Base-by-base conservation (phyloP, 2,797 vertebrate species). In the Argyrosomus regius region DNA sequence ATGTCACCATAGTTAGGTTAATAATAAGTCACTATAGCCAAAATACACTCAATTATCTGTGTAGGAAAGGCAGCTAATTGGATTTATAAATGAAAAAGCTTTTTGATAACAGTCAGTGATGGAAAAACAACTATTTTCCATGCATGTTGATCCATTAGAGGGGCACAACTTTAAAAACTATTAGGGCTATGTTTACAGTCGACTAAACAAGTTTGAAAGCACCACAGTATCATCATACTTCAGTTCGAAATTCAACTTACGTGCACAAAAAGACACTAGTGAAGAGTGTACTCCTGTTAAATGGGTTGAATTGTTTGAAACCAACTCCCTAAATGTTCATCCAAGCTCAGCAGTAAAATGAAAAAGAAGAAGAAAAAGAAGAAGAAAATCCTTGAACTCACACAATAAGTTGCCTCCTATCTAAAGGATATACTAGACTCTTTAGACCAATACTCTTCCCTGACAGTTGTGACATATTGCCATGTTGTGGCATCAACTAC, bases 1-100 rank as follows among this genome's bases (percentile, higher is more conserved):
- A 88, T 83, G 79, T 74, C 87, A 85, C 45, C 41, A 35, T 63
- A 57, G 58, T 73, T 39, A 39, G 35, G 8, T 3, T 83, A 62
- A 60, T 61, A 49, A 67, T 41, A 64, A 84, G 41, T 61, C 50
- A 39, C 24, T 60, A 18, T 22, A 63, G 67, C 49, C 62, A 46
- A 70, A 82, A 70, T 35, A 62, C 56, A 45, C 24, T n/a, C 6
- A 75, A 78, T 77, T 66, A 77, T 81, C 39, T 64, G 35, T 43
- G 50, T 56, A 22, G 72, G 60, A 71, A 64, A 68, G 41, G 66
- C 11, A 0, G 62, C 66, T 84, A 69, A 78, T 75, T 53, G 39
- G 63, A 46, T 56, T 65, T 39, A 46, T 22, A 59, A 66, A 70
- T 60, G 35, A 72, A 57, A 24, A 59, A 74, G 58, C 11, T 57